Evolutionary conservation across 2,888 invertebrate species (phyloP).

Genomic region (Cecidostiba fungosa): DNA sequence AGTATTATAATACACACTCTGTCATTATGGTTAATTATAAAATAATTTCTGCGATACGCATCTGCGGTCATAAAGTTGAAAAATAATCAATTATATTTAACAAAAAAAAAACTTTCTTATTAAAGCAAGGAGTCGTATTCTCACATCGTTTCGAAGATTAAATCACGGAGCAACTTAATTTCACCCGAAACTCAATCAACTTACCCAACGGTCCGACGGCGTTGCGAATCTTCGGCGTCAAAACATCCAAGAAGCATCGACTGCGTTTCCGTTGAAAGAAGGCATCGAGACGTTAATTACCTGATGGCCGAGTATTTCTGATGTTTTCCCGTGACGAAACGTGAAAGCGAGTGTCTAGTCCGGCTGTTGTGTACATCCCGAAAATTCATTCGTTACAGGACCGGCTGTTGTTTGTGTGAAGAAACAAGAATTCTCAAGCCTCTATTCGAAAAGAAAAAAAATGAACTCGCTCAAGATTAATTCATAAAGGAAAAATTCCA

Average conservation of each 20-base stretch:
- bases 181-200: constrained; percentile 21
- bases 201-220: constrained; percentile 10
- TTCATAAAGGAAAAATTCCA: neutral
- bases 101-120: constrained; percentile 7
- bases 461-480: neutral
- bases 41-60: neutral
- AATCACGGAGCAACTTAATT: constrained; percentile 40
- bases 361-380: neutral
- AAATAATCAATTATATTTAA: constrained; percentile 19
- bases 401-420: neutral
- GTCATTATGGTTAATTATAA: neutral
- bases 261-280: constrained; percentile 9
- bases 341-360: constrained; percentile 4
- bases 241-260: neutral
- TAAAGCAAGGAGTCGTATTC: too few species aligned
- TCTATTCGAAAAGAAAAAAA: neutral
- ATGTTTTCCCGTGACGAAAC: constrained; percentile 17
- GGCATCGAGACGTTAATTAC: neutral
- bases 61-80: neutral
- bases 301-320: neutral
- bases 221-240: constrained; percentile 24
- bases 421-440: neutral
- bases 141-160: neutral
- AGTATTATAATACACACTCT: neutral
- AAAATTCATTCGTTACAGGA: neutral